These are phyloP conservation scores for Heliconius erato DNA, from an alignment of 2,888 invertebrate species.

Conservation along the genomic window DNA sequence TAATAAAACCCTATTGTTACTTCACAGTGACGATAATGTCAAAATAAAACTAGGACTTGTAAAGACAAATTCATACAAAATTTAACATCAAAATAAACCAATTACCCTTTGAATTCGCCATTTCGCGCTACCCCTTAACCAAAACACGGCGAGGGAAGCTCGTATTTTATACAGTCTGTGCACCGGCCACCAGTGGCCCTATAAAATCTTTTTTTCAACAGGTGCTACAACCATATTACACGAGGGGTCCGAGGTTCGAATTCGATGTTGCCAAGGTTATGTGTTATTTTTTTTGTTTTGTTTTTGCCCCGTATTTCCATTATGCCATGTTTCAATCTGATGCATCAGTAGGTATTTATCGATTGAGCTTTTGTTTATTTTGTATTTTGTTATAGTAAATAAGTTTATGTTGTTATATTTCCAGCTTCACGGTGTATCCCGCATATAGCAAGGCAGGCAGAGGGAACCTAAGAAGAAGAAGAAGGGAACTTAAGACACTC, in stretches of 20 bases:
- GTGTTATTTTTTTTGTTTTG: slow-evolving; percentile 17
- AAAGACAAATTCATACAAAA: background rate
- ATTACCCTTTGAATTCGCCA: slow-evolving; percentile 1
- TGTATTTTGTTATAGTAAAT: background rate
- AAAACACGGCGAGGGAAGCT: slow-evolving; percentile 35
- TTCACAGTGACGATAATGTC: too few relatives aligned
- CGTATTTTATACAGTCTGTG: slow-evolving; percentile 42
- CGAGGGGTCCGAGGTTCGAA: slow-evolving; percentile 47
- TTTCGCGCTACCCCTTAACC: slow-evolving; percentile 32
- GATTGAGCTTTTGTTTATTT: slow-evolving; percentile 3
- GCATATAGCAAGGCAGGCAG: too few relatives aligned
- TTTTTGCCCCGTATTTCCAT: slow-evolving; percentile 27
- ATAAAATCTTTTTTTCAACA: slow-evolving; percentile 49
- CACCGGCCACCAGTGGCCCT: slow-evolving; percentile 43
- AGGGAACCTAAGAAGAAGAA: too few relatives aligned
- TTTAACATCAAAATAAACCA: background rate
- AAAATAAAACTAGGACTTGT: background rate
- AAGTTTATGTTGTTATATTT: background rate
- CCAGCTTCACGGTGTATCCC: too few relatives aligned
- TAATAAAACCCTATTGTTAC: too few relatives aligned
- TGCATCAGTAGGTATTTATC: slow-evolving; percentile 12
- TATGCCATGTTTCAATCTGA: slow-evolving; percentile 31
- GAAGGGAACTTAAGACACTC: too few relatives aligned
- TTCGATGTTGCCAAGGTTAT: slow-evolving; percentile 41
- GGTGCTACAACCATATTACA: slow-evolving; percentile 46